Percentiles rank a stretch among this genome's conserved stretches.
phyloP scores from a whole-genome alignment of 2,113 vertebrate genomes.

The Sylvia atricapilla region DNA sequence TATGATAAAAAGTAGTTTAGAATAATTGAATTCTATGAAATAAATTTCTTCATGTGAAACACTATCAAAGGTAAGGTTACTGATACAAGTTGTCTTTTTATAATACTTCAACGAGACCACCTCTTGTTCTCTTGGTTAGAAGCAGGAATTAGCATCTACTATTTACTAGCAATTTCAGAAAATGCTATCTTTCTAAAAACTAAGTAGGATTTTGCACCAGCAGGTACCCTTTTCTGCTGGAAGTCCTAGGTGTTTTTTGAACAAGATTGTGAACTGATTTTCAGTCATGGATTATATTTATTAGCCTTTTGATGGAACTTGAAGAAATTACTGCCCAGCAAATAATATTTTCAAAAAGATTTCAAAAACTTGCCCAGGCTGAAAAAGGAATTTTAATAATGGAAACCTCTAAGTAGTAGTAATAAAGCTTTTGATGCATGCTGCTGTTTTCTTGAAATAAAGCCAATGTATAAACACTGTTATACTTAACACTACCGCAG shows the following conservation, averaged over 20 bases:
- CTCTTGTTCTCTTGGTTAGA: not conserved
- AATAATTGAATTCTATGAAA: not conserved
- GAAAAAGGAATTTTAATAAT: not conserved
- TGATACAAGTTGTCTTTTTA: not conserved
- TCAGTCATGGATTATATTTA: not conserved
- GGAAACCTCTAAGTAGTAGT: not conserved
- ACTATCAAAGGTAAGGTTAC: not conserved
- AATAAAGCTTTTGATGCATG: not conserved
- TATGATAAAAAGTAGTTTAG: not conserved
- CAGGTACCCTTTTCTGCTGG: not conserved
- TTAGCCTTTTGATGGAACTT: not conserved
- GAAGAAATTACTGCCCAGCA: not conserved
- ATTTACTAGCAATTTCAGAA: not conserved
- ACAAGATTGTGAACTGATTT: not conserved
- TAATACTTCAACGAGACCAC: not conserved
- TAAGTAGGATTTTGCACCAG: not conserved
- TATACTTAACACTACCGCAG: not conserved
- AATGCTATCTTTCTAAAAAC: not conserved
- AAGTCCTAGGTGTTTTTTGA: not conserved
- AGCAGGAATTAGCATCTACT: not conserved
- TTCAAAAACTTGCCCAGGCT: not conserved
- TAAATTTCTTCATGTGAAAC: not conserved
- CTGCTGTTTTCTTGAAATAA: not conserved
- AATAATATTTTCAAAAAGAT: not conserved
- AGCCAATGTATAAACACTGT: not conserved